Conservation (phyloP, 2,113 vertebrate species). For the Phaethornis superciliosus region DNA sequence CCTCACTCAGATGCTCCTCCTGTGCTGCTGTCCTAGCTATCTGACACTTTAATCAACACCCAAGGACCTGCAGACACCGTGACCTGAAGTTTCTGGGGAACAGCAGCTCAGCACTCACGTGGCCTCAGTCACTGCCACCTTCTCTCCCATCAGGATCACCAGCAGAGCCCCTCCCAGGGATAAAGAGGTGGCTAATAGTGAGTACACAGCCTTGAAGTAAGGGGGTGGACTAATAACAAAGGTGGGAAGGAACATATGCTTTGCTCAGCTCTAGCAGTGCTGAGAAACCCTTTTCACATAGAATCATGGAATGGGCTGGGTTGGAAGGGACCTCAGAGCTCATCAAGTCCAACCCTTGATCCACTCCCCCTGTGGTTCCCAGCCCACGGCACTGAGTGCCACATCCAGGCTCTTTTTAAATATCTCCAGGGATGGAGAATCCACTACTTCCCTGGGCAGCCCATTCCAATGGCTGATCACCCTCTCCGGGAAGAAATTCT, state of each 20-base stretch:
- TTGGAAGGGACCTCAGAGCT: too few species aligned
- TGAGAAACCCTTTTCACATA: neutral
- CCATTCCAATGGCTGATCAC: too few species aligned
- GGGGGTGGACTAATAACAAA: neutral
- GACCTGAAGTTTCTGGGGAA: rapidly evolving
- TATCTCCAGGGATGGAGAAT: too few species aligned
- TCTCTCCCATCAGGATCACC: neutral
- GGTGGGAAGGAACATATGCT: neutral
- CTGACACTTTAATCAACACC: neutral
- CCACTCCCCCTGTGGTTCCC: too few species aligned
- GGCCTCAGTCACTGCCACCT: neutral
- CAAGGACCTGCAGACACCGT: neutral
- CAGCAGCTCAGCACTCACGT: neutral
- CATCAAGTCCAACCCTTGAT: too few species aligned
- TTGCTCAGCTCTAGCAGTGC: neutral
- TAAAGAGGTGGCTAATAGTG: neutral
- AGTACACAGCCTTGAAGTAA: neutral
- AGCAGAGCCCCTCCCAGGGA: neutral
- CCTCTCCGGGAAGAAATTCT: too few species aligned
- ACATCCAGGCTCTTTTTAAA: too few species aligned
- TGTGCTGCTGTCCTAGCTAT: neutral
- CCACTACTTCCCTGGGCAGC: too few species aligned
- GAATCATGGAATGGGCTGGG: too few species aligned
- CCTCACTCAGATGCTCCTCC: neutral
- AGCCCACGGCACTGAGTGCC: too few species aligned